Evolutionary conservation across 2,113 vertebrate species (phyloP).

Genomic region (Stigmatopora argus): DNA sequence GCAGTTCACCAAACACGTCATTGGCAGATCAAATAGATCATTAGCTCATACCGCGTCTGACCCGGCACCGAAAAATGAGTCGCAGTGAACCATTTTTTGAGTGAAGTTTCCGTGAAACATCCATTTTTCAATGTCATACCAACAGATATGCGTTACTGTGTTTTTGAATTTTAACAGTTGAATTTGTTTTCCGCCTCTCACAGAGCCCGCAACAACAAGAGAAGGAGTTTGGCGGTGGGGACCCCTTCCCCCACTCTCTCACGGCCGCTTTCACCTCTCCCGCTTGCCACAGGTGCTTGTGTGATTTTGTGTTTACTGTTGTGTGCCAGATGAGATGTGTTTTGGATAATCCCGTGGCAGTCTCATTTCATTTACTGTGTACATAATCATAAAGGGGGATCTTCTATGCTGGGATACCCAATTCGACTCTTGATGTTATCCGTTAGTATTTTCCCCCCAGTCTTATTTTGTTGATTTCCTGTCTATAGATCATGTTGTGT

Average conservation of each 20-base stretch:
- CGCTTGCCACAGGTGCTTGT: constrained; percentile 79
- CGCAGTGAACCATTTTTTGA: too few species aligned
- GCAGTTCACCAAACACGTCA: background rate
- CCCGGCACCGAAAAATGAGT: too few species aligned
- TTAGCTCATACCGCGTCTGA: too few species aligned
- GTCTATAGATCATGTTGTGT: background rate
- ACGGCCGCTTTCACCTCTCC: constrained; percentile 85
- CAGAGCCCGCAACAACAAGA: constrained; percentile 85
- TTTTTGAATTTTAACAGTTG: constrained; percentile 17
- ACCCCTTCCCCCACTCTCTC: constrained; percentile 88
- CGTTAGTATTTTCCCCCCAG: constrained; percentile 2
- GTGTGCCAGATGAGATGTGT: background rate
- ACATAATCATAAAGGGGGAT: background rate
- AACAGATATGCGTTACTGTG: background rate
- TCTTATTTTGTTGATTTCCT: constrained; percentile 5
- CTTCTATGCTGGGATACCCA: background rate
- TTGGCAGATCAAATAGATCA: too few species aligned
- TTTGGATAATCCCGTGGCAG: background rate
- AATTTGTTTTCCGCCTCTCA: constrained; percentile 23
- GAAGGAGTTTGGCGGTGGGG: constrained; percentile 84
- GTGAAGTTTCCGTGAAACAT: too few species aligned
- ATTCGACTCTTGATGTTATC: constrained; percentile 11
- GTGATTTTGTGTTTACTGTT: constrained; percentile 1
- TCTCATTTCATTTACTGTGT: constrained; percentile 1
- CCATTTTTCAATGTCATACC: too few species aligned